Evolutionary conservation across 2,888 invertebrate species (phyloP).

Genomic region (Margaritifera margaritifera): DNA sequence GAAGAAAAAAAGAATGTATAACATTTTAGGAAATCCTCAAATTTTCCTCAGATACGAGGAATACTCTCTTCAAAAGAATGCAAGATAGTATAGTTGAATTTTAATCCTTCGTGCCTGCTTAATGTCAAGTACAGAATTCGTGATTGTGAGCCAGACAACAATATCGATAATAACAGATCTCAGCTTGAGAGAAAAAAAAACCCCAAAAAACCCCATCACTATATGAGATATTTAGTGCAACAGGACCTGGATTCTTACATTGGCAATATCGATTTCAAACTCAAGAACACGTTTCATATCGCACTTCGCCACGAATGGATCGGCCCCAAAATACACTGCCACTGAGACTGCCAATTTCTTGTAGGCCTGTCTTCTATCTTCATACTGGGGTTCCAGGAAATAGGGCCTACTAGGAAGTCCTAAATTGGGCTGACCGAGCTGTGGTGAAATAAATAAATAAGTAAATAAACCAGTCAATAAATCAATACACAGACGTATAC

Average conservation of each 20-base stretch:
- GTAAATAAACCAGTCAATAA: background rate
- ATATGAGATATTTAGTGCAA: no score
- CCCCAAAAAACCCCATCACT: no score
- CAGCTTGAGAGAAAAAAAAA: no score
- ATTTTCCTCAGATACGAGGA: no score
- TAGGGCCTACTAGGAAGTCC: conserved; percentile 88
- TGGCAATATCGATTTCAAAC: conserved; percentile 91
- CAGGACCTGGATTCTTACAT: conserved; percentile 79
- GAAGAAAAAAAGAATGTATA: background rate
- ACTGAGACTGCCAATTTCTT: conserved; percentile 88
- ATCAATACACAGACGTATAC: background rate
- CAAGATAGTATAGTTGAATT: no score
- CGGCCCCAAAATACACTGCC: conserved; percentile 86
- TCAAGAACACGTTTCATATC: conserved; percentile 85
- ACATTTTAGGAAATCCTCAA: no score
- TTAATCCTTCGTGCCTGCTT: no score
- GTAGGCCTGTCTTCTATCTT: conserved; percentile 84
- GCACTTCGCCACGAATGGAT: conserved; percentile 78
- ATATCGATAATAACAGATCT: no score
- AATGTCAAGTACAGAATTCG: no score
- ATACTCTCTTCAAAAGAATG: no score
- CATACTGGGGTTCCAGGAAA: conserved; percentile 75
- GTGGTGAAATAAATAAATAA: conserved; percentile 37
- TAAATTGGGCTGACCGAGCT: conserved; percentile 91
- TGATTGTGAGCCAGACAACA: no score